Base-by-base conservation (phyloP, 2,888 invertebrate genomes). In the Blera fallax region DNA sequence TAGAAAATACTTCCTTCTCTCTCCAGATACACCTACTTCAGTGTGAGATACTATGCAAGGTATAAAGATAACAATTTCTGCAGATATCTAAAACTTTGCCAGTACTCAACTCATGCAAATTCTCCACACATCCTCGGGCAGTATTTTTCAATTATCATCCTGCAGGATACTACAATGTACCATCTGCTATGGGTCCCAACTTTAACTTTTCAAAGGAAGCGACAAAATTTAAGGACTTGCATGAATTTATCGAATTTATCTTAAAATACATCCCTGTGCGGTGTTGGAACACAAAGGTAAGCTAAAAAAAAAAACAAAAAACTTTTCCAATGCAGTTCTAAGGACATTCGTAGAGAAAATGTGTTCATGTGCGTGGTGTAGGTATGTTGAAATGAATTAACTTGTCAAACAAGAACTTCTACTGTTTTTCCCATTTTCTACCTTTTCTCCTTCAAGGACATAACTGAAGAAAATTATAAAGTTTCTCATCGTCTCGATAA, bases 91-190 rank as follows among this genome's bases (percentile, higher is more conserved):
- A 34, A 60, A 77, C 29, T 32, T 54, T 43, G 16, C 29, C 32
- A 50, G 10, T 62, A 4, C 2, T 34, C 40, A n/a, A n/a, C 45
- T n/a, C 45, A 45, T 54, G 29, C 14, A 58, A 58, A 69, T 40
- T 24, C 6, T 8, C 4, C 40, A 16, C 40, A 62, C 18, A 60
- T 18, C 60, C 52, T 60, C 24, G 45, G 16, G 32, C 60, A 43
- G 50, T 70, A 34, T 70, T 70, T 78, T 78, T 78, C 78, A 70
- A 78, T 78, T 70, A 69, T 78, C 60, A 52, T 69, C 54, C 34
- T 21, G n/a, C 43, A 56, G 45, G 32, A 21, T 2, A 43, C 29
- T 18, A 48, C 21, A 50, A 34, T 18, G n/a, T 6, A 62, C 24
- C 34, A 60, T 27, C 60, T 78, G 34, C 40, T 18, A 7, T 0